Evolutionary conservation across 2,888 invertebrate species (phyloP), one percentile per base, ranked within the genome.

Genomic region (Cantharis lateralis): DNA sequence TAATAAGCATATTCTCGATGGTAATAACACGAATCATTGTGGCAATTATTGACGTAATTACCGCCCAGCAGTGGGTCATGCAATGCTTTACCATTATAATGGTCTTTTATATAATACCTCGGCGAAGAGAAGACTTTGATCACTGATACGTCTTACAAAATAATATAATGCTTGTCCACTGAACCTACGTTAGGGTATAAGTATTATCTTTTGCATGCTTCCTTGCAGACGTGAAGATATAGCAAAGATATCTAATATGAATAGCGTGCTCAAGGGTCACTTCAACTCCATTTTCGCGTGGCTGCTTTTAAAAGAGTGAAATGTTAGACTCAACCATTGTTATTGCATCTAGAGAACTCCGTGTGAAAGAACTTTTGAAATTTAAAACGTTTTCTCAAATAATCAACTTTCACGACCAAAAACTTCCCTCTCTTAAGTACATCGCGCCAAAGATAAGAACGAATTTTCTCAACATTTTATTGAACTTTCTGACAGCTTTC

Each of bases 51-150:
- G 68, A 70, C 28, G 71, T 70, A 70, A 73, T 71, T 70, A 63
- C 75, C 66, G 70, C 70, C 20, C 75, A 75, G 75, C 75, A 75
- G 75, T 75, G 66, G 75, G 75, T 66, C 75, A 75, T 71, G 71
- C 70, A 62, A 66, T 61, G 75, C 24, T 24, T 20, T 20, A 66
- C 18, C 18, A 66, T 18, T 66, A 24, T 69, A 48, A 48, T 48
- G 48, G 48, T 48, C 48, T 48, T 48, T 48, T 48, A 48, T 48
- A 48, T 48, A 48, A 48, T 48, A 48, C 48, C 48, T 48, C 48
- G 48, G 13, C n/a, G n/a, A n/a, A 48, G 28, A 68, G 62, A 74
- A 74, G 74, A 61, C 74, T 64, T 66, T 70, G 74, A 70, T 70
- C 68, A 20, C 62, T 64, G 74, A 74, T 74, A 74, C 20, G 16